Base-by-base conservation (phyloP, 2,888 invertebrate species). In the Leptura quadrifasciata region DNA sequence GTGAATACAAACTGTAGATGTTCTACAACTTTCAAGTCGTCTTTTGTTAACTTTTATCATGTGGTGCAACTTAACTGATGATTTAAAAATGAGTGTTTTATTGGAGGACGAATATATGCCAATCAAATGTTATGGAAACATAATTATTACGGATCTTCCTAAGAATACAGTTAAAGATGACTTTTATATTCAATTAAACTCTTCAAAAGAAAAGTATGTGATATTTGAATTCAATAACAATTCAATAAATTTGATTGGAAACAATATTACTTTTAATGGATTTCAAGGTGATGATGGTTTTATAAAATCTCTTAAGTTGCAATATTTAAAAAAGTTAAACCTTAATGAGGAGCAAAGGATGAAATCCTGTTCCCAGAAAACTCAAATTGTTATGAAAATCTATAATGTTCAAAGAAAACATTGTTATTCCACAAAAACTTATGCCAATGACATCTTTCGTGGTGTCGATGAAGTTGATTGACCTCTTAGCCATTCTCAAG, bases 191-290 rank as follows among this genome's bases (percentile, higher is more conserved):
- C 61, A 61, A 61, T 35, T 61, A 27, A 61, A 15, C 61, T 61
- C 61, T 15, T 61, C 61, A 61, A 31, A 61, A 61, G 35, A 61
- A n/a, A 61, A 61, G 31, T 61, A 61, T 61, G 31, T 61, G n/a
- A 61, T 31, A 31, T 61, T 61, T 61, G 61, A 61, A 61, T 61
- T 61, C 18, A 31, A 31, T 17, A 18, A 61, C 18, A 31, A 31
- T 31, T 31, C 31, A 61, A 61, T 61, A 61, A 61, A 61, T 18
- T 61, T 61, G 17, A 61, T 61, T 61, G 61, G 61, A 61, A 31
- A 61, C 12, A 58, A 58, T 35, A 61, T 61, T 10, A 61, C 31
- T 61, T 61, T 61, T 31, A 61, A 60, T 60, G 60, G 60, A 60
- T 60, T 21, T 60, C 60, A 60, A 61, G 61, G 10, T 27, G 31